Conservation (phyloP, 1,140 invertebrate species). For the Cotesia chilonis region DNA sequence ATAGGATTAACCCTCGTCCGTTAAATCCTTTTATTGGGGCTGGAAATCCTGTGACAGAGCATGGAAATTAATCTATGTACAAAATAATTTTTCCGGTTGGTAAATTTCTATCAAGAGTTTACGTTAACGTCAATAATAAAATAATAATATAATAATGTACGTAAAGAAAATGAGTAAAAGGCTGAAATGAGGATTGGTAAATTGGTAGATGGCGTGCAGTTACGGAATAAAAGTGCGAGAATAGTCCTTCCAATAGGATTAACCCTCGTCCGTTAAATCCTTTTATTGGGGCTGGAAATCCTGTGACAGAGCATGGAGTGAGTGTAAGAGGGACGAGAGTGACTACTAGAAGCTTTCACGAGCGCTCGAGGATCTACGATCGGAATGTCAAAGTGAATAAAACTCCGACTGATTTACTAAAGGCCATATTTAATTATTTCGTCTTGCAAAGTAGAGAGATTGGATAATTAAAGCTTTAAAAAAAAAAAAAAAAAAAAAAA, state of each 20-base stretch:
- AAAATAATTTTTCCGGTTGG: too few relatives aligned
- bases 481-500: background rate
- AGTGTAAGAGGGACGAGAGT: constrained; percentile 37
- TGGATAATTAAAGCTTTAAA: background rate
- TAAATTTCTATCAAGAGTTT: background rate
- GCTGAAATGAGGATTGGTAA: constrained; percentile 23
- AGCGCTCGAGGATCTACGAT: constrained; percentile 41
- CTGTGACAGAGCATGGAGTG: constrained; percentile 52
- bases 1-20: constrained; percentile 63
- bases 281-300: constrained; percentile 62
- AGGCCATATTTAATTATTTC: constrained; percentile 2
- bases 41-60: constrained; percentile 58
- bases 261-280: constrained; percentile 63
- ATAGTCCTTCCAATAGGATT: constrained; percentile 60
- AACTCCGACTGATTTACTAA: constrained; percentile 33
- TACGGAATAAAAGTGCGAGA: constrained; percentile 44
- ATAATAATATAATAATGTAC: constrained; percentile 32
- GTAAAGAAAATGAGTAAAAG: constrained; percentile 34
- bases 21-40: constrained; percentile 64
- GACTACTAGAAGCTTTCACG: background rate
- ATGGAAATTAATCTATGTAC: constrained; percentile 36
- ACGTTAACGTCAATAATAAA: constrained; percentile 26
- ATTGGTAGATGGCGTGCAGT: constrained; percentile 30
- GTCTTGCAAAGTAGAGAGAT: background rate
- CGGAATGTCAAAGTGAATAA: constrained; percentile 41